A percentile compares a stretch with the other conserved stretches of the same genome.
Conservation (phyloP, 2,113 vertebrate species). For the Cacatua alba region DNA sequence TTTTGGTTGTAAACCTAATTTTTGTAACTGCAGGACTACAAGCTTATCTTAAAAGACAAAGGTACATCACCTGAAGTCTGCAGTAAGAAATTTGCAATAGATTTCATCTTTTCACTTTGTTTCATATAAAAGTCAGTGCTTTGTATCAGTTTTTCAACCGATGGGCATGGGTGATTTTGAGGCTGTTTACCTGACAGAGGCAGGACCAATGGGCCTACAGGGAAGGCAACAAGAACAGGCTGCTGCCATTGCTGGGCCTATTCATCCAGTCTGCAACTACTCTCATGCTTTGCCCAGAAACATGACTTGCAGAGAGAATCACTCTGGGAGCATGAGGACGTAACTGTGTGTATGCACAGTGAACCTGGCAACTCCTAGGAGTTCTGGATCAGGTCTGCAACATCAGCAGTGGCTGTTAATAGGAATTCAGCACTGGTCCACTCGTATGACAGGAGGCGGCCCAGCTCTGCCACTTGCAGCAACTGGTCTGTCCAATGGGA, state of each 20-base stretch:
- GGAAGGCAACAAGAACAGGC: background rate
- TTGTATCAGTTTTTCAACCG: background rate
- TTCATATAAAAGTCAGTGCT: background rate
- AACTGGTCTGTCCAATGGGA: background rate
- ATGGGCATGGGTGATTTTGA: background rate
- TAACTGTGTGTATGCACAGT: background rate
- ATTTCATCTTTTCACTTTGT: background rate
- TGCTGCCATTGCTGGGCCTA: background rate
- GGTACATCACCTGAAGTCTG: background rate
- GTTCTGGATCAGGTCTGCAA: background rate
- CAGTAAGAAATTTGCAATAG: background rate
- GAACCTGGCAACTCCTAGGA: background rate
- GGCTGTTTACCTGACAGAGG: background rate
- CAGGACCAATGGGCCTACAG: background rate
- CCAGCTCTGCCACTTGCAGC: background rate
- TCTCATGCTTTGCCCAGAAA: background rate
- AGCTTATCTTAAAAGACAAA: background rate
- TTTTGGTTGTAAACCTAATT: background rate
- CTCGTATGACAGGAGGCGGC: background rate
- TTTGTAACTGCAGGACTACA: background rate
- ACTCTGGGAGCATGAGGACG: background rate
- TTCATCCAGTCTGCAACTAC: background rate
- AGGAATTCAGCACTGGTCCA: background rate
- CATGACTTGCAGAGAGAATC: background rate
- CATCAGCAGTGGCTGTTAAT: background rate